Evolutionary conservation across 2,113 vertebrate species (phyloP).

Genomic region (Paradisaea rubra): DNA sequence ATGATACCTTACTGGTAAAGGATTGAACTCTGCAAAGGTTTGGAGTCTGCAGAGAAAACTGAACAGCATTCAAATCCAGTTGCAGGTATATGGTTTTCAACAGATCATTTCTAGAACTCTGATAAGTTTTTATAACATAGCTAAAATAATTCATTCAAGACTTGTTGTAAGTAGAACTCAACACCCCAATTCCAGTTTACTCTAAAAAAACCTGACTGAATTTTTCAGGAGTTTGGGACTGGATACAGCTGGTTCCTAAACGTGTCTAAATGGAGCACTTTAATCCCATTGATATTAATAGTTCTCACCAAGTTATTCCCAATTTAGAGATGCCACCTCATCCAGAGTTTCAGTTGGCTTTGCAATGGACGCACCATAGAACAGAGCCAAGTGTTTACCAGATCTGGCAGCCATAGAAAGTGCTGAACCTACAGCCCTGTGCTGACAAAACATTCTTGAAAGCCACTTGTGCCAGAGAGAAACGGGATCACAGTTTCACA

Average conservation of each 20-base stretch:
- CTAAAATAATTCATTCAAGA: background rate
- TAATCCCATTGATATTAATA: background rate
- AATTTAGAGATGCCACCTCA: background rate
- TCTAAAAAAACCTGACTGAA: background rate
- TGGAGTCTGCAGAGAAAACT: background rate
- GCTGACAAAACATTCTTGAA: background rate
- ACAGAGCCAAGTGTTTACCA: background rate
- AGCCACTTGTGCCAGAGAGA: background rate
- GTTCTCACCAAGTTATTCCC: background rate
- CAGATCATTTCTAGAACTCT: background rate
- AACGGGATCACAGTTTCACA: rapidly evolving
- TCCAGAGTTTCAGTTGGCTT: background rate
- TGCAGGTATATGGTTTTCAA: background rate
- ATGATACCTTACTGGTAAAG: background rate
- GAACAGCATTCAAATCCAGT: background rate
- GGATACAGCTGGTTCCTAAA: background rate
- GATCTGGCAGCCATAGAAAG: background rate
- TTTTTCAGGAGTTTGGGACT: background rate
- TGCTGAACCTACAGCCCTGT: rapidly evolving
- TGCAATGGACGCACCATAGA: background rate
- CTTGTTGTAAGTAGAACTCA: background rate
- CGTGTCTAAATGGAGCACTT: background rate
- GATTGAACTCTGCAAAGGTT: background rate
- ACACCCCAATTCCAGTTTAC: background rate
- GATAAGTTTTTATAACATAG: background rate